Evolutionary conservation across 2,888 invertebrate genomes (phyloP).

Genomic region (Agrochola lota): DNA sequence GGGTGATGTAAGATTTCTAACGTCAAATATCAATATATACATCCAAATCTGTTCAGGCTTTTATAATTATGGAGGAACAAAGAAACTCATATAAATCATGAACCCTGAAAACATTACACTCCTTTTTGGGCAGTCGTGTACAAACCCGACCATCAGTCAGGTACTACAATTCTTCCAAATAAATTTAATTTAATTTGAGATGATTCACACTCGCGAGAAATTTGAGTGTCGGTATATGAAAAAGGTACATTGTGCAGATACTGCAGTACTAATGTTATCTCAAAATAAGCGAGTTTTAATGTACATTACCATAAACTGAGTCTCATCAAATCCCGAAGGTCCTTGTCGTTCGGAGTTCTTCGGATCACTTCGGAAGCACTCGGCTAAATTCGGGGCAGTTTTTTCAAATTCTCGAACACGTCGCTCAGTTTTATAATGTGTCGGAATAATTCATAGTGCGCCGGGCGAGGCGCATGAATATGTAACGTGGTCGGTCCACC

Average conservation of each 20-base stretch:
- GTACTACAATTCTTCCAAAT: too few relatives aligned
- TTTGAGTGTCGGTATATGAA: too few relatives aligned
- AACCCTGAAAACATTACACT: too few relatives aligned
- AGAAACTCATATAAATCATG: too few relatives aligned
- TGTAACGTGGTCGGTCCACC: constrained; percentile 65
- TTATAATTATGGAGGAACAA: too few relatives aligned
- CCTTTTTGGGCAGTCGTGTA: too few relatives aligned
- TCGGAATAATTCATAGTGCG: constrained; percentile 75
- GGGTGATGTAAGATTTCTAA: too few relatives aligned
- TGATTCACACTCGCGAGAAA: background rate
- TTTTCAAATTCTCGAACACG: constrained; percentile 65
- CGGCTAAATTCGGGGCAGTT: constrained; percentile 51
- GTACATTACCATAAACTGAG: constrained; percentile 47
- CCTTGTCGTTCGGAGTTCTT: constrained; percentile 9
- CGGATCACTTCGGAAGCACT: constrained; percentile 32
- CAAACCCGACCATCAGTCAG: too few relatives aligned
- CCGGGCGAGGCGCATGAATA: constrained; percentile 69
- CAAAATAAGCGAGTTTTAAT: constrained; percentile 41
- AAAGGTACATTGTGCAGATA: background rate
- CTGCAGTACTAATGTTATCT: constrained; percentile 11
- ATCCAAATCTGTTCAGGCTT: too few relatives aligned
- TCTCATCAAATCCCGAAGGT: constrained; percentile 15
- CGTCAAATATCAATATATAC: too few relatives aligned
- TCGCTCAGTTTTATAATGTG: constrained; percentile 72
- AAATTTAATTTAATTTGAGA: too few relatives aligned